phyloP scores from a whole-genome alignment of 2,797 vertebrate species.

The Halcyon chelicuti region DNA sequence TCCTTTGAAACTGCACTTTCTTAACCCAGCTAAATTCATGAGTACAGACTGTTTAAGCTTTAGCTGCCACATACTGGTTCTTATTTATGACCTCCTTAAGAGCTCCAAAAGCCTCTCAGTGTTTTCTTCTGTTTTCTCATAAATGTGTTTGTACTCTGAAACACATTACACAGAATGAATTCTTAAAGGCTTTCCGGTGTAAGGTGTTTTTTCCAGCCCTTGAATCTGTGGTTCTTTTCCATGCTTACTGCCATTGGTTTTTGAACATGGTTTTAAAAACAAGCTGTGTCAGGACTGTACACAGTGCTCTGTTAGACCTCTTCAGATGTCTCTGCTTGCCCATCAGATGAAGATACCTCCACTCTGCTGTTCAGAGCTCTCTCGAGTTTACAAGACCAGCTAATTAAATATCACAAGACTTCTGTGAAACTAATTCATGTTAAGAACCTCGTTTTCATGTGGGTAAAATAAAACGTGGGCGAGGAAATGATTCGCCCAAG shows the following conservation, averaged over 20 bases:
- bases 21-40: background rate
- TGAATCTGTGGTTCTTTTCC: background rate
- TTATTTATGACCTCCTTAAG: background rate
- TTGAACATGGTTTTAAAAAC: background rate
- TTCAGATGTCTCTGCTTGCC: background rate
- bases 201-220: background rate
- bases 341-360: background rate
- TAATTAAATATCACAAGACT: background rate
- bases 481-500: background rate
- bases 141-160: background rate
- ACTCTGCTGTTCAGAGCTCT: background rate
- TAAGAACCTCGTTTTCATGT: background rate
- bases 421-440: background rate
- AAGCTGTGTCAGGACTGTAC: background rate
- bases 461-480: background rate
- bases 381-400: background rate
- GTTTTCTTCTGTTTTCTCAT: background rate
- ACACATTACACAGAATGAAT: background rate
- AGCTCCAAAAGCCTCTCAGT: background rate
- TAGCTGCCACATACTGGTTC: background rate
- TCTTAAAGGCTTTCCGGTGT: background rate
- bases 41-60: background rate
- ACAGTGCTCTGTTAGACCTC: accelerated
- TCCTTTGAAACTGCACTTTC: background rate
- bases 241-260: background rate